Evolutionary conservation across 2,797 vertebrate species (phyloP), one percentile per base, ranked within the genome.

Genomic region (Tragopan temminckii): DNA sequence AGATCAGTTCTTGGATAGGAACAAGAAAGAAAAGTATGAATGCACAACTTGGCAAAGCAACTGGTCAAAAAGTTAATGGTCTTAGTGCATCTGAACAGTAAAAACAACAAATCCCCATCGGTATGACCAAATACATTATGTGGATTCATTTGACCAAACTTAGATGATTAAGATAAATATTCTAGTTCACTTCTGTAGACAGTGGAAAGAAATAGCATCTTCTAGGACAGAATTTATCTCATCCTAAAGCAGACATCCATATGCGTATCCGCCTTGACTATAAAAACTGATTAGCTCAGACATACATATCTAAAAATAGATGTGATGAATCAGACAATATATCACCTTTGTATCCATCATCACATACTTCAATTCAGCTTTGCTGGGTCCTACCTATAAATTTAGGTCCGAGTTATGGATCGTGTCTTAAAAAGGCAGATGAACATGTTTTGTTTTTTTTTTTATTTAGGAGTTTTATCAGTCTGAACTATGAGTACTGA

Each of bases 211-310:
- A 92, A 38, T 2, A 80, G 24, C 24, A 19, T 67, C 12, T 24
- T 59, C 11, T 5, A 24, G 20, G 20, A 48, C 15, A 89, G 57
- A 31, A 86, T 90, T 84, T 48, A 74, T 29, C 40, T 72, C 52
- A 80, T 57, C 63, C 63, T 55, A 80, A 74, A 85, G 31, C n/a
- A 76, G n/a, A 59, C 27, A 70, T 74, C 17, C 52, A 85, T 76
- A 94, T 80, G n/a, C 70, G n/a, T 24, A 24, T 33, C 38, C 12
- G 45, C 31, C 80, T 82, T 76, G 31, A 79, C 43, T 82, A 16
- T 52, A 77, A 82, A 45, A 19, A 35, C 40, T 76, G 78, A 80
- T 81, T 87, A 77, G n/a, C 75, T 89, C 63, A 95, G 78, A 89
- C 31, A 85, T 7, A n/a, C 11, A 5, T 31, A 62, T 19, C 61